Evolutionary conservation across 2,113 vertebrate species (phyloP).

Genomic region (Mormoops blainvillei): DNA sequence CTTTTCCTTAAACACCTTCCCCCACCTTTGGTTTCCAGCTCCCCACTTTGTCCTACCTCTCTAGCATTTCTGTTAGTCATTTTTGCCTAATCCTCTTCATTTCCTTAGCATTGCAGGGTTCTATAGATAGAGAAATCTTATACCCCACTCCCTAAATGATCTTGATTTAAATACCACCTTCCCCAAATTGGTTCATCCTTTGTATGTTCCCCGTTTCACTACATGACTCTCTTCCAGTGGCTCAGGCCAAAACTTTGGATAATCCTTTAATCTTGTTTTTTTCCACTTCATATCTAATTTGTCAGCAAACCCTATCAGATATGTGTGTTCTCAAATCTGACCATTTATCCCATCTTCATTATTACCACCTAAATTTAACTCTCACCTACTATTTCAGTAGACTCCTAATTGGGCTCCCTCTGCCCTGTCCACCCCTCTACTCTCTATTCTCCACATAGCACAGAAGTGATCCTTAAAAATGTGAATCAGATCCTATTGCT

Average conservation of each 20-base stretch:
- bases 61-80: not conserved
- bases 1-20: not conserved
- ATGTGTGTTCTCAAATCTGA: not conserved
- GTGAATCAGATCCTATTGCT: not conserved
- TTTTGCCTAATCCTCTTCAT: not conserved
- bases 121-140: too few species aligned
- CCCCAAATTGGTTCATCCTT: not conserved
- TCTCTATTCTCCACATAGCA: not conserved
- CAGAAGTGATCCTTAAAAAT: not conserved
- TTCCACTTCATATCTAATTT: not conserved
- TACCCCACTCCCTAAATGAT: too few species aligned
- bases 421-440: not conserved
- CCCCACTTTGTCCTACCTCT: not conserved
- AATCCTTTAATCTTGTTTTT: not conserved
- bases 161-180: not conserved
- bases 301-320: not conserved
- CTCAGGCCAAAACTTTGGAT: not conserved
- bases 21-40: not conserved
- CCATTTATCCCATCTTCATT: not conserved
- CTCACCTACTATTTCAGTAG: not conserved
- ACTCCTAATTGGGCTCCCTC: not conserved
- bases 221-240: not conserved
- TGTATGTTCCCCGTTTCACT: not conserved
- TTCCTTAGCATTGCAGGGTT: not conserved
- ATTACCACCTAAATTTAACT: not conserved